Percentiles rank a stretch among this genome's conserved stretches.
phyloP scores from a whole-genome alignment of 2,113 vertebrate species.

The Australoheros scitulus region DNA sequence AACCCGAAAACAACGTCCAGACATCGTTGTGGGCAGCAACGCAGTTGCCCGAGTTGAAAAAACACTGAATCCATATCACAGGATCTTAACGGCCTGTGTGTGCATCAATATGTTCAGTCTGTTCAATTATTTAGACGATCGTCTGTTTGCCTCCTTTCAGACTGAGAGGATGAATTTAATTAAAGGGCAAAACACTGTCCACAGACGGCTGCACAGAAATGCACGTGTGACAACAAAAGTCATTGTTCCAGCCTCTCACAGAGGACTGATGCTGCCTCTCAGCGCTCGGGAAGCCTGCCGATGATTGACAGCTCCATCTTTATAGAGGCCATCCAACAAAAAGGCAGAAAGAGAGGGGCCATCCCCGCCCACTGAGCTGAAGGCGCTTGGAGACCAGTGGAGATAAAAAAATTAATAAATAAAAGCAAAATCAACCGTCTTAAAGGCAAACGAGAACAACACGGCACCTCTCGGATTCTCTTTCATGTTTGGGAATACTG shows the following conservation, averaged over 20 bases:
- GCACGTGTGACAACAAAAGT: conserved; percentile 59
- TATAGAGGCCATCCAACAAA: conserved; percentile 56
- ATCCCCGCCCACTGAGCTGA: conserved; percentile 54
- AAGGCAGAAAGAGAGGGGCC: conserved; percentile 50
- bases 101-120: not conserved
- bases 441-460: conserved; percentile 17
- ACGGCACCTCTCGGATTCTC: not conserved
- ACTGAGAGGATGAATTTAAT: conserved; percentile 51
- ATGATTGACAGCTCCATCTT: conserved; percentile 77
- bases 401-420: conserved; percentile 6
- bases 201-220: conserved; percentile 29
- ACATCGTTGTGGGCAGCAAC: not conserved
- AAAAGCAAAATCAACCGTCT: conserved; percentile 45
- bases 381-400: conserved; percentile 14
- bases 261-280: conserved; percentile 42
- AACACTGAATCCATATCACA: not conserved
- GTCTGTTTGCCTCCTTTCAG: conserved; percentile 23
- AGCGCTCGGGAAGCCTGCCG: conserved; percentile 34
- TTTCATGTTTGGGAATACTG: conserved; percentile 5
- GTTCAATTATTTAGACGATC: conserved; percentile 25
- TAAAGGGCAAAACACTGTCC: conserved; percentile 43
- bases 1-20: not conserved
- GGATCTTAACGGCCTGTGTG: conserved; percentile 8
- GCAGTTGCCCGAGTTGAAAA: not conserved
- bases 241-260: conserved; percentile 59